Evolutionary conservation across 2,113 vertebrate genomes (phyloP).

Genomic region (Pelecanus crispus): DNA sequence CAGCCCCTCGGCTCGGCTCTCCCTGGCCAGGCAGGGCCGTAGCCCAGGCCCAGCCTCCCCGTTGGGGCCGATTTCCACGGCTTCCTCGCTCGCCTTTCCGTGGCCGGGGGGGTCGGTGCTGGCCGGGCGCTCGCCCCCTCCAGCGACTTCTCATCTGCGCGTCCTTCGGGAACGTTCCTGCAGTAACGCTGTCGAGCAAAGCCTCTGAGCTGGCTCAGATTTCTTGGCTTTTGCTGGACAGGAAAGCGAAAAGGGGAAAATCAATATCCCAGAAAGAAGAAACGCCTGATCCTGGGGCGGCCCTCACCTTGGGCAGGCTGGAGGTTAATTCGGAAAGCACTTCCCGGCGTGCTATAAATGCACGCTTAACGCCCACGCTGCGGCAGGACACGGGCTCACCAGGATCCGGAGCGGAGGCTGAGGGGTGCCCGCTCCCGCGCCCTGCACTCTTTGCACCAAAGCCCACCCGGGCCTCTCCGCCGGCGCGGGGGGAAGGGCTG

Average conservation of each 20-base stretch:
- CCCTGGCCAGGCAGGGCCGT: background rate
- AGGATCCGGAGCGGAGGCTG: fast-evolving
- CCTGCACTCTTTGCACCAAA: background rate
- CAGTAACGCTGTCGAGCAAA: fast-evolving
- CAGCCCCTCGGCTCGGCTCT: background rate
- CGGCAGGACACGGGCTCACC: background rate
- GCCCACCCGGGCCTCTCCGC: background rate
- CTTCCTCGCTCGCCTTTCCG: background rate
- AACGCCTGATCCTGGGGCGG: background rate
- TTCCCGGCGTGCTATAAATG: fast-evolving
- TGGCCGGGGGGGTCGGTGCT: background rate
- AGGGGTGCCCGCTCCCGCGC: background rate
- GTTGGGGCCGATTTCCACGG: background rate
- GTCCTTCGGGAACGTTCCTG: background rate
- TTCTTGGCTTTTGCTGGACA: background rate
- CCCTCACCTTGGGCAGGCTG: background rate
- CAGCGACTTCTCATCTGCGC: fast-evolving
- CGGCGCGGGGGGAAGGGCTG: fast-evolving
- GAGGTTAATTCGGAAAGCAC: fast-evolving
- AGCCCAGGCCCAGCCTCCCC: background rate
- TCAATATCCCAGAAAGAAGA: background rate
- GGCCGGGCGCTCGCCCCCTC: background rate
- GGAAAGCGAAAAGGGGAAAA: background rate
- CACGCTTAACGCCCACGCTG: fast-evolving
- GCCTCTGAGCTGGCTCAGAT: background rate